A percentile compares a stretch with the other conserved stretches of the same genome.
phyloP scores from a whole-genome alignment of 1,140 invertebrate species.

The Hyposmocoma kahamanoa region DNA sequence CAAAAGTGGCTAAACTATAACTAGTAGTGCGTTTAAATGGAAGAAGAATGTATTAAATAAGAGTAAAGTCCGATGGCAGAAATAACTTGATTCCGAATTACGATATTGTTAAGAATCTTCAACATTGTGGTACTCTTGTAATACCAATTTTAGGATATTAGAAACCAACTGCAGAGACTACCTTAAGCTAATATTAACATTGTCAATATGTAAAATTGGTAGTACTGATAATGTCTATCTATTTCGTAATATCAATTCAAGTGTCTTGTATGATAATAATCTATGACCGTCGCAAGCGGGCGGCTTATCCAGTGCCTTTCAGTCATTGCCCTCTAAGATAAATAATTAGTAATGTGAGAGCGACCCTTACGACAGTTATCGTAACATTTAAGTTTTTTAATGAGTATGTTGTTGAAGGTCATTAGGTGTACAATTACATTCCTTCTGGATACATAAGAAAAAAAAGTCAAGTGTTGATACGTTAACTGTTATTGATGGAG shows the following conservation, averaged over 20 bases:
- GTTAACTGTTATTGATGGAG: no score
- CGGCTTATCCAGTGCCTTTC: conserved; percentile 20
- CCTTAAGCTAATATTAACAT: not conserved
- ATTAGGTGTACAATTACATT: conserved; percentile 4
- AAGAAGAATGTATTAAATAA: no score
- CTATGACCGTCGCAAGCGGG: conserved; percentile 9
- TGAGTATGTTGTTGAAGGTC: conserved; percentile 14
- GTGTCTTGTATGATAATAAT: conserved; percentile 7
- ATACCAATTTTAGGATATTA: no score
- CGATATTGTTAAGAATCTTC: no score
- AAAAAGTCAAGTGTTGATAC: no score
- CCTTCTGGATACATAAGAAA: not conserved
- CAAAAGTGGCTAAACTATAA: no score
- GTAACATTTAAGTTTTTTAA: conserved; percentile 28
- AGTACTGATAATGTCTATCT: no score
- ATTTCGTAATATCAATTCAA: no score
- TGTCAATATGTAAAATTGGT: not conserved
- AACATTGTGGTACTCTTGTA: no score
- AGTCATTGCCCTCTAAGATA: conserved; percentile 33
- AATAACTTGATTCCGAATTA: no score
- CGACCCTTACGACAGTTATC: conserved; percentile 29
- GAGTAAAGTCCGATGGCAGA: no score
- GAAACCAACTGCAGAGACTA: not conserved
- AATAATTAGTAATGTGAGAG: conserved; percentile 40
- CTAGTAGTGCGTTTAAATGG: no score